A percentile compares a stretch with the other conserved stretches of the same genome.
These are phyloP conservation scores for Pseudonaja textilis DNA, from an alignment of 2,113 vertebrate species.

Conservation along the genomic window DNA sequence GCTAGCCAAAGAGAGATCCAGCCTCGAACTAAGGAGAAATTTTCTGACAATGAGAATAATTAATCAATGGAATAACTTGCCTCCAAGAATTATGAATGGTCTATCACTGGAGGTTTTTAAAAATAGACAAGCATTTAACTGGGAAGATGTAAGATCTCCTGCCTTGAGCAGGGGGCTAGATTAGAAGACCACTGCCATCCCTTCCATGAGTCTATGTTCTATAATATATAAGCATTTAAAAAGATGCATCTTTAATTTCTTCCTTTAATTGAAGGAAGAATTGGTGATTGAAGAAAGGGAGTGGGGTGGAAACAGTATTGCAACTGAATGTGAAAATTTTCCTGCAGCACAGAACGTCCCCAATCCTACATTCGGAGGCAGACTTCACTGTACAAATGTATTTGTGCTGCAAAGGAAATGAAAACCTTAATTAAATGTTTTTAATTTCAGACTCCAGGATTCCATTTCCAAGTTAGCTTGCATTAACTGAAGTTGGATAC, in stretches of 20 bases:
- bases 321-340: not conserved
- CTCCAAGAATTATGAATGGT: not conserved
- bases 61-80: not conserved
- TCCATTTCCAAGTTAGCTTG: not conserved
- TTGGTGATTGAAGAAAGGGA: not conserved
- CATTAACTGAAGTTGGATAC: conserved; percentile 4
- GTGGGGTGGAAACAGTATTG: not conserved
- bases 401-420: not conserved
- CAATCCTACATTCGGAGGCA: not conserved
- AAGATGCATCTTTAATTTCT: not conserved
- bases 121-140: not conserved
- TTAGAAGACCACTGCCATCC: not conserved
- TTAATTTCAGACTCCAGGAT: not conserved
- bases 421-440: not conserved
- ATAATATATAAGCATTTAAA: not conserved
- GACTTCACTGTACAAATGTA: not conserved
- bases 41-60: not conserved
- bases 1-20: not conserved
- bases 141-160: not conserved
- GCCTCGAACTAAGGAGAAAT: not conserved
- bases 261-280: not conserved
- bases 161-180: not conserved
- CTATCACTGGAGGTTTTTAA: not conserved
- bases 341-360: not conserved
- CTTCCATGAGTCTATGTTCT: not conserved